Evolutionary conservation across 2,888 invertebrate genomes (phyloP).

Genomic region (Meliscaeva auricollis): DNA sequence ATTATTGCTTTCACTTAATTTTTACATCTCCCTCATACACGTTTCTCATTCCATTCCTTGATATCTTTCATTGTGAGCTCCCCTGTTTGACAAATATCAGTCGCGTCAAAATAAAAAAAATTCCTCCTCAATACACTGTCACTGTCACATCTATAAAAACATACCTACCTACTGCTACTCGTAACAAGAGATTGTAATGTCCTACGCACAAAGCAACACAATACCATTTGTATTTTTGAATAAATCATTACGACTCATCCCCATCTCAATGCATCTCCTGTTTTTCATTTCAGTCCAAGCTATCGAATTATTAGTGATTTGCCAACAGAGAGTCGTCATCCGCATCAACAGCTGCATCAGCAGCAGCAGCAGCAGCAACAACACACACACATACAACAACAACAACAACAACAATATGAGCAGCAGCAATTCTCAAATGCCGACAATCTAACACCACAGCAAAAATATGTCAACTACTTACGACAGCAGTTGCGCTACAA

Average conservation of each 20-base stretch:
- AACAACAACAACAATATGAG: constrained; percentile 43
- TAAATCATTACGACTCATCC: constrained; percentile 63
- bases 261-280: not conserved
- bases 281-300: constrained; percentile 48
- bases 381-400: too few relatives aligned
- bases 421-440: constrained; percentile 76
- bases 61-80: constrained; percentile 19
- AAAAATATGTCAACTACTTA: constrained; percentile 83
- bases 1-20: constrained; percentile 62
- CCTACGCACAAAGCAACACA: constrained; percentile 29
- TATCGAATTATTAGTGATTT: constrained; percentile 61
- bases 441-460: constrained; percentile 82
- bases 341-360: constrained; percentile 77
- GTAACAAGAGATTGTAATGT: constrained; percentile 34
- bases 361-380: constrained; percentile 71
- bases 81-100: constrained; percentile 17
- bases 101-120: constrained; percentile 41
- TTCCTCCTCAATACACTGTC: constrained; percentile 25
- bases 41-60: constrained; percentile 39
- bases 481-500: constrained; percentile 81
- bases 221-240: constrained; percentile 61
- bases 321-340: constrained; percentile 67
- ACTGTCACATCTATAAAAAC: constrained; percentile 24
- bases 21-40: constrained; percentile 19
- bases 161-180: constrained; percentile 1